Percentiles rank a stretch among this genome's conserved stretches.
Conservation (phyloP, 2,888 invertebrate genomes). For the Drosophila monieri region DNA sequence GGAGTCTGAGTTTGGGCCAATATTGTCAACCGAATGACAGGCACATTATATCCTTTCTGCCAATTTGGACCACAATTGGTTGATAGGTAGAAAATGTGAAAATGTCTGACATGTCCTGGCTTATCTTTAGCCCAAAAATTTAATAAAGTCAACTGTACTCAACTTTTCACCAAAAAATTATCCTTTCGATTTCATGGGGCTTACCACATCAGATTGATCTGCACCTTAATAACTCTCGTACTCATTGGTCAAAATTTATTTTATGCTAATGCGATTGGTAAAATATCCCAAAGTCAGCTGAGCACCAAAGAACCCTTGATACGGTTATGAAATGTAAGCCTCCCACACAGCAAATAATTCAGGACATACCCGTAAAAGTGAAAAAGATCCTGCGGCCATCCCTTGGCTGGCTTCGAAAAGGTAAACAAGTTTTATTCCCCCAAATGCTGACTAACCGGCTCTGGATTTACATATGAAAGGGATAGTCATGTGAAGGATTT, state of each 20-base stretch:
- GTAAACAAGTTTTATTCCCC: constrained; percentile 42
- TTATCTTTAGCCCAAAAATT: not conserved
- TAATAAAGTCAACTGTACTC: constrained; percentile 3
- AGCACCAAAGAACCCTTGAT: constrained; percentile 4
- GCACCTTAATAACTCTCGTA: constrained; percentile 1
- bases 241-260: constrained; percentile 24
- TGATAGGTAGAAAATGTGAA: not conserved
- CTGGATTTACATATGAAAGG: constrained; percentile 70
- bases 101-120: not conserved
- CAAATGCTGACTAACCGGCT: constrained; percentile 54
- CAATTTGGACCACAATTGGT: not conserved
- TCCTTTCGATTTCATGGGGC: not conserved
- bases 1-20: constrained; percentile 1
- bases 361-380: constrained; percentile 19
- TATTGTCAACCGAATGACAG: not conserved
- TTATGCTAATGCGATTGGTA: constrained; percentile 33
- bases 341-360: constrained; percentile 16
- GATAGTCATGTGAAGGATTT: constrained; percentile 29
- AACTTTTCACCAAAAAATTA: not conserved
- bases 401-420: constrained; percentile 21
- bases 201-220: constrained; percentile 5
- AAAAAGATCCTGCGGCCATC: constrained; percentile 34
- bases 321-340: constrained; percentile 26
- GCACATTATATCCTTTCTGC: not conserved
- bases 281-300: constrained; percentile 27